These are phyloP conservation scores for Doryteuthis pealeii DNA, from an alignment of 1,140 invertebrate species.

Conservation along the genomic window DNA sequence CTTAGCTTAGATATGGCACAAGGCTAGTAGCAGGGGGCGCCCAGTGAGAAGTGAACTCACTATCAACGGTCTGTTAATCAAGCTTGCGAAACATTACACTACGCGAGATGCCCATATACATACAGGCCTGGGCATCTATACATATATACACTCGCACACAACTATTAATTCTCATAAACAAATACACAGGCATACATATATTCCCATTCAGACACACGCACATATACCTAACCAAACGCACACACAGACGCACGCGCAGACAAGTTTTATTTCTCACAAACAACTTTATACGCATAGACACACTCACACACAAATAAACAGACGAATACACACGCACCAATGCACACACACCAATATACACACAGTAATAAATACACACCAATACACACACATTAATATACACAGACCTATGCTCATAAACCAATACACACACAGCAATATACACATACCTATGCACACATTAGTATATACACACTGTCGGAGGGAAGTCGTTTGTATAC, in stretches of 20 bases:
- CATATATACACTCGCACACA: background rate
- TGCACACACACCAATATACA: background rate
- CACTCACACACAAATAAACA: background rate
- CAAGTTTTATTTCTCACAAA: no score
- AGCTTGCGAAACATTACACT: no score
- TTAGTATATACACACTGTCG: no score
- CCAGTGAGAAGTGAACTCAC: no score
- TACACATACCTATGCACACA: no score
- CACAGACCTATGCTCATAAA: background rate
- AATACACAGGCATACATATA: background rate
- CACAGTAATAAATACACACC: background rate
- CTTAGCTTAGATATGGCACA: no score
- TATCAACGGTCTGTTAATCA: no score
- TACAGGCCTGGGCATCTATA: no score
- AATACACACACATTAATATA: background rate
- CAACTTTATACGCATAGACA: no score
- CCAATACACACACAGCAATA: background rate
- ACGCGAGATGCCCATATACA: no score
- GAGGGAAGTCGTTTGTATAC: no score
- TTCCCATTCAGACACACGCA: background rate
- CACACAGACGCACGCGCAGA: background rate
- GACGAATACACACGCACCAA: background rate
- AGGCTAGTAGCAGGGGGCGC: no score
- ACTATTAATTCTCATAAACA: background rate
- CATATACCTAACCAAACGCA: background rate